Base-by-base conservation (phyloP, 35 echinoderm and acorn worm genomes). In the Heliocidaris erythrogramma region DNA sequence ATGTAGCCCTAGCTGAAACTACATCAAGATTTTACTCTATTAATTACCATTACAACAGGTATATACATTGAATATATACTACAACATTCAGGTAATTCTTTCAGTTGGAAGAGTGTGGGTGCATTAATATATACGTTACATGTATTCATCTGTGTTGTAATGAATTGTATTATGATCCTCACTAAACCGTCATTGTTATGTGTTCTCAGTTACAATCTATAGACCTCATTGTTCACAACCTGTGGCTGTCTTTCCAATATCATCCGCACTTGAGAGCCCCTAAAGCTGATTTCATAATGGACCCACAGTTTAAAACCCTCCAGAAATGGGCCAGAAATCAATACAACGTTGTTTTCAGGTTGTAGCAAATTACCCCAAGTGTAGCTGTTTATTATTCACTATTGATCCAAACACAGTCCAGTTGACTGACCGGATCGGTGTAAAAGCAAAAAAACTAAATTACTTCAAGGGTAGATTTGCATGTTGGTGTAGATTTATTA, bases 301-400 rank as follows among this genome's bases (percentile, higher is more conserved):
- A 69, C 24, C 60, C 60, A 69, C 24, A 17, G 60, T 69, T 69
- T 14, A 69, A 69, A 69, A 16, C 60, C 60, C 60, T 69, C 60
- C 60, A 21, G 60, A 69, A 69, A 69, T 69, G 17, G 60, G 60
- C 60, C 60, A 18, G 60, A 69, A 69, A 69, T 69, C 60, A 69
- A 69, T 69, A 69, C 60, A 16, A 2, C 6, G 60, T 69, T 21
- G 60, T 69, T 17, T 69, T 69, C 60, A 24, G 16, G 3, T 69
- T 69, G 60, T 69, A 69, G 49, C 60, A 69, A 69, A 69, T 69
- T 69, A 69, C 60, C 17, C 17, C 60, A 69, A 69, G 60, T 69
- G 60, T 69, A 69, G 60, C 60, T 69, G 60, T 69, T 69, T 69
- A 69, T 69, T 69, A 69, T 69, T 69, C 60, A 69, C 24, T 69